Conservation (phyloP, 92 coral and sea anemone species). For the Metridium senile region DNA sequence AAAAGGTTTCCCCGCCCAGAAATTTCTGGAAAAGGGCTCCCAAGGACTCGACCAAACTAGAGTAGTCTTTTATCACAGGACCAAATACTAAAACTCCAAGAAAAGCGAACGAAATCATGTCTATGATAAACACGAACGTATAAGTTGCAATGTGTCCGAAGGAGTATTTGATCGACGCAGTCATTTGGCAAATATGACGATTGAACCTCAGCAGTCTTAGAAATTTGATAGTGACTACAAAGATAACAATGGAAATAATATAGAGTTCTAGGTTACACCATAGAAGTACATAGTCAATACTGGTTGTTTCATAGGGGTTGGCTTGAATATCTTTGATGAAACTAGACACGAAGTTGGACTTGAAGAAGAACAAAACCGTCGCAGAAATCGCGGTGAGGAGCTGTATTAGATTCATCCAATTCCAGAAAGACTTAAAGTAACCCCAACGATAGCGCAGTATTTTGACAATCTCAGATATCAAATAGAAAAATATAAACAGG, state of each 20-base stretch:
- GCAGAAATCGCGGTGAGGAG: slow-evolving; percentile 64
- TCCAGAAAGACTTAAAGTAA: slow-evolving; percentile 87
- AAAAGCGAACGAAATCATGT: slow-evolving; percentile 63
- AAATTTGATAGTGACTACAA: slow-evolving; percentile 79
- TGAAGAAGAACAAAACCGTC: slow-evolving; percentile 74
- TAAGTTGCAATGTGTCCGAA: slow-evolving; percentile 55
- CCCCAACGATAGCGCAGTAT: slow-evolving; percentile 61
- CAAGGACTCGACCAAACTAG: slow-evolving; percentile 53
- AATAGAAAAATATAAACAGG: slow-evolving; percentile 68
- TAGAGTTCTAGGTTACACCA: slow-evolving; percentile 75
- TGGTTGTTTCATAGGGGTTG: slow-evolving; percentile 82
- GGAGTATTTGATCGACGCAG: slow-evolving; percentile 68
- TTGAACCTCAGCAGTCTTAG: slow-evolving; percentile 83
- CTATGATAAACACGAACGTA: slow-evolving; percentile 64
- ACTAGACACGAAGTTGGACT: slow-evolving; percentile 75
- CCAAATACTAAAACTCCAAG: slow-evolving; percentile 74
- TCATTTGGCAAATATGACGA: slow-evolving; percentile 85
- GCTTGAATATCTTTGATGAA: slow-evolving; percentile 73
- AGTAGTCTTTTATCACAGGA: slow-evolving; percentile 48
- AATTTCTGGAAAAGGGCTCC: slow-evolving; percentile 69
- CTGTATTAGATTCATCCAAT: slow-evolving; percentile 89
- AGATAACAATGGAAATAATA: slow-evolving; percentile 75
- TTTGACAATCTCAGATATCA: slow-evolving; percentile 65
- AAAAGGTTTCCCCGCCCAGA: slow-evolving; percentile 72
- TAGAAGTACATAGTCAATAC: slow-evolving; percentile 77